Percentiles rank a stretch among this genome's conserved stretches.
These are phyloP conservation scores for Dasypogon diadema DNA, from an alignment of 2,888 invertebrate genomes.

Conservation along the genomic window DNA sequence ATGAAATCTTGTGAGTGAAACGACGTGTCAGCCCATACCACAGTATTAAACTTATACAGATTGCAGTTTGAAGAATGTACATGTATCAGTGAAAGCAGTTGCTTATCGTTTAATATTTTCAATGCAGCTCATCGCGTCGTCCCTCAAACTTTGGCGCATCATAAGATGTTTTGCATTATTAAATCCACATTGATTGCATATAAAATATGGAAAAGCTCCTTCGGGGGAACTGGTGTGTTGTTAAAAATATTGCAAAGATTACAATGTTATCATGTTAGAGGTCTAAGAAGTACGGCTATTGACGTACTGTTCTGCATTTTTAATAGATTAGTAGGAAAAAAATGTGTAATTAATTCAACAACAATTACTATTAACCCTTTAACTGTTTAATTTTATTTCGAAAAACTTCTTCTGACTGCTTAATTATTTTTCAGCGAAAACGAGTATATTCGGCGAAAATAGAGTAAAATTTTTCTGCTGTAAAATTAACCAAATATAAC, in stretches of 20 bases:
- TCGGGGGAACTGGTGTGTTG: background rate
- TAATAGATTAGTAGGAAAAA: too few species aligned
- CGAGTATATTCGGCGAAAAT: too few species aligned
- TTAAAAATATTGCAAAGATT: background rate
- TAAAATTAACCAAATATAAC: too few species aligned
- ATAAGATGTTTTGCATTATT: background rate
- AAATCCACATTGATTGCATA: slow-evolving; percentile 3
- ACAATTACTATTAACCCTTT: too few species aligned
- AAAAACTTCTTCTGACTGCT: too few species aligned
- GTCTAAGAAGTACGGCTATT: too few species aligned
- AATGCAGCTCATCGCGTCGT: background rate
- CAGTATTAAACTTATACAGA: background rate
- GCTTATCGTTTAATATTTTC: background rate
- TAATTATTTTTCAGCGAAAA: too few species aligned
- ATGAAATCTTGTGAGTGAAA: slow-evolving; percentile 7
- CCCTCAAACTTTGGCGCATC: background rate
- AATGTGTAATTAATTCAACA: too few species aligned
- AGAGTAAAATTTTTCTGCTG: too few species aligned
- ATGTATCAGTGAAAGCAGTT: background rate
- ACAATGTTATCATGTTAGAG: too few species aligned
- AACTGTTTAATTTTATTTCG: too few species aligned
- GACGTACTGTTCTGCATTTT: too few species aligned
- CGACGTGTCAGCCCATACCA: background rate
- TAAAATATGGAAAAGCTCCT: background rate
- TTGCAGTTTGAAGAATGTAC: background rate